These are phyloP conservation scores for Dicycla oo DNA, from an alignment of 2,888 invertebrate genomes.

Conservation along the genomic window DNA sequence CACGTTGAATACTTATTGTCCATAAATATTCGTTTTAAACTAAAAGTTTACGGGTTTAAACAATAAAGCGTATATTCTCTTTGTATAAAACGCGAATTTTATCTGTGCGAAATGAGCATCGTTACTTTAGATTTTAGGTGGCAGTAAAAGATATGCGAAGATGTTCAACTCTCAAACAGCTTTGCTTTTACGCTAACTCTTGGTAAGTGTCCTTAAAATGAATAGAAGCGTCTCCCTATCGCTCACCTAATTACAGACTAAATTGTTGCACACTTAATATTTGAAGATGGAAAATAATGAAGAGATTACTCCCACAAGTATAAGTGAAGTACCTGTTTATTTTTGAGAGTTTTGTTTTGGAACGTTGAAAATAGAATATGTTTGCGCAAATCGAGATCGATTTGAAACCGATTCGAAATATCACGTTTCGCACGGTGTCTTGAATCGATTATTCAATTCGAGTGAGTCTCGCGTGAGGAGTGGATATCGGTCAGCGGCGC, in stretches of 20 bases:
- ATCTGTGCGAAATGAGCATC: constrained; percentile 58
- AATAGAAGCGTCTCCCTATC: constrained; percentile 38
- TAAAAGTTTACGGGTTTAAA: constrained; percentile 58
- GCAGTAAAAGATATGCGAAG: constrained; percentile 61
- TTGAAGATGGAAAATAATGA: constrained; percentile 27
- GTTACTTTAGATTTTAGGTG: constrained; percentile 64
- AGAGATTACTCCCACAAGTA: constrained; percentile 2
- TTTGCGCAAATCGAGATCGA: constrained; percentile 43
- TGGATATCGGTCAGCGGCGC: constrained; percentile 81
- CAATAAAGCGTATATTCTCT: constrained; percentile 61
- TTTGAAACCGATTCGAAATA: constrained; percentile 60
- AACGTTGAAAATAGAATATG: constrained; percentile 24
- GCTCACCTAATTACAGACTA: constrained; percentile 48
- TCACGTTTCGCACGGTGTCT: constrained; percentile 66
- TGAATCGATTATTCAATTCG: constrained; percentile 85
- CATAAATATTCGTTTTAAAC: constrained; percentile 52
- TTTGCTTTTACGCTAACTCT: constrained; percentile 57
- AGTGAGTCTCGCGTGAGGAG: constrained; percentile 82
- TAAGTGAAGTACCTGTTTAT: constrained; percentile 7
- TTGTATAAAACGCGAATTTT: constrained; percentile 58
- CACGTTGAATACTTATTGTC: constrained; percentile 42
- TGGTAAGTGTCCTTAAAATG: constrained; percentile 52
- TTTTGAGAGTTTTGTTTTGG: neutral
- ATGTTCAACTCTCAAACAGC: constrained; percentile 53
- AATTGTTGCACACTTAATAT: constrained; percentile 44